phyloP scores from a whole-genome alignment of 2,888 invertebrate species.

The Lycia hirtaria region DNA sequence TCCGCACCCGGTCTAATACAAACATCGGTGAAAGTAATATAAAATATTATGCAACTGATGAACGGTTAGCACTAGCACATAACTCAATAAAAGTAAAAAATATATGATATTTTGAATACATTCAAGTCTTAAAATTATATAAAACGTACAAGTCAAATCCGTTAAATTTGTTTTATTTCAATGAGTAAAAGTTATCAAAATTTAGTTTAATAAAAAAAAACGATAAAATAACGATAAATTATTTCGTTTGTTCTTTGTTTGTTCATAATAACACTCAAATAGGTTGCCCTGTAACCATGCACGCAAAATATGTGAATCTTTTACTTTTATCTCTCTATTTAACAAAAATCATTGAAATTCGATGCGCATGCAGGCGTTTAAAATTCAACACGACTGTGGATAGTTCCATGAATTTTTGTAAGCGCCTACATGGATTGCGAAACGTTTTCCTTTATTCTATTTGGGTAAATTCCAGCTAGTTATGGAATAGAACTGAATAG shows the following conservation, averaged over 20 bases:
- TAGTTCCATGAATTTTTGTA: slow-evolving; percentile 28
- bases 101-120: too few species aligned
- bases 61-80: slow-evolving; percentile 18
- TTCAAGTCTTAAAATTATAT: too few species aligned
- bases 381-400: slow-evolving; percentile 31
- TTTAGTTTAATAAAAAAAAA: too few species aligned
- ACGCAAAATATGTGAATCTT: neutral
- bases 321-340: slow-evolving; percentile 27
- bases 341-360: slow-evolving; percentile 44
- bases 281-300: too few species aligned
- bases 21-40: slow-evolving; percentile 56
- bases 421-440: neutral
- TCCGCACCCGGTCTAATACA: slow-evolving; percentile 52
- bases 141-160: too few species aligned
- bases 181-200: too few species aligned
- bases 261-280: too few species aligned
- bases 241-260: too few species aligned
- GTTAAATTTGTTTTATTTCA: too few species aligned
- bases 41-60: slow-evolving; percentile 49
- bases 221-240: too few species aligned
- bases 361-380: slow-evolving; percentile 28
- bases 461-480: neutral
- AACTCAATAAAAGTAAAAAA: slow-evolving; percentile 1
- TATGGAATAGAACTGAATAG: too few species aligned
- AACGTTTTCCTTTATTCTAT: slow-evolving; percentile 1